A percentile compares a stretch with the other conserved stretches of the same genome.
Conservation (phyloP, 53 echinoderm and acorn worm genomes). For the Holothuria scabra region DNA sequence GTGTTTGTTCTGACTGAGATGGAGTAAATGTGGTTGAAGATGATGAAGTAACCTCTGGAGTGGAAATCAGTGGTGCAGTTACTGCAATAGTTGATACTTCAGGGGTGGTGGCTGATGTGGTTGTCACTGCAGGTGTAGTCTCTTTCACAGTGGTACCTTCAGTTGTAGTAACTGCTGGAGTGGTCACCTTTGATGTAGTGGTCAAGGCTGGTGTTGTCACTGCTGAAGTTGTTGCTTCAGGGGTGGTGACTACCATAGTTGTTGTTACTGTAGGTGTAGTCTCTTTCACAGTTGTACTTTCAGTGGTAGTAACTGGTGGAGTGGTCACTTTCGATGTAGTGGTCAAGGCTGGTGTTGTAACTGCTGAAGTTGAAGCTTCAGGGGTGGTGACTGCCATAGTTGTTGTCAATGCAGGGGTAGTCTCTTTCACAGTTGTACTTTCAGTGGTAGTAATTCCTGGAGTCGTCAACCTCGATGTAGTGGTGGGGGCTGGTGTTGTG, state of each 20-base stretch:
- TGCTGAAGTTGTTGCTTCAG: slow-evolving; percentile 9
- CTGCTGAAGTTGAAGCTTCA: background rate
- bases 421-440: background rate
- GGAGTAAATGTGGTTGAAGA: background rate
- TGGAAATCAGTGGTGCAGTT: background rate
- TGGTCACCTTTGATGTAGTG: background rate
- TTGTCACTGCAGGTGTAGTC: slow-evolving; percentile 49
- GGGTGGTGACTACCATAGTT: no score
- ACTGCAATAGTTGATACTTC: slow-evolving; percentile 14
- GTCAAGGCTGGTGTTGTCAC: slow-evolving; percentile 24
- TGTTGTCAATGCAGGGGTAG: slow-evolving; percentile 10
- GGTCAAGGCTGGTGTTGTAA: no score
- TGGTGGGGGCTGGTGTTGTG: background rate
- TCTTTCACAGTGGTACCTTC: no score
- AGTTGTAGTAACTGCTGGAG: background rate
- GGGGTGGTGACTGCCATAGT: slow-evolving; percentile 36
- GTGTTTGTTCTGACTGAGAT: slow-evolving; percentile 4
- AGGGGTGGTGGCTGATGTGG: background rate
- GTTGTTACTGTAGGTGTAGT: no score
- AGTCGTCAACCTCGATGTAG: background rate
- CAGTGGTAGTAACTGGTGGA: slow-evolving; percentile 34
- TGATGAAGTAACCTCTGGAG: background rate
- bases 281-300: background rate
- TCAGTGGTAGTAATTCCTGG: background rate
- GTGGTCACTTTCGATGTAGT: background rate